These are phyloP conservation scores for Amphiura filiformis DNA, from an alignment of 35 echinoderm and acorn worm genomes.

Conservation along the genomic window DNA sequence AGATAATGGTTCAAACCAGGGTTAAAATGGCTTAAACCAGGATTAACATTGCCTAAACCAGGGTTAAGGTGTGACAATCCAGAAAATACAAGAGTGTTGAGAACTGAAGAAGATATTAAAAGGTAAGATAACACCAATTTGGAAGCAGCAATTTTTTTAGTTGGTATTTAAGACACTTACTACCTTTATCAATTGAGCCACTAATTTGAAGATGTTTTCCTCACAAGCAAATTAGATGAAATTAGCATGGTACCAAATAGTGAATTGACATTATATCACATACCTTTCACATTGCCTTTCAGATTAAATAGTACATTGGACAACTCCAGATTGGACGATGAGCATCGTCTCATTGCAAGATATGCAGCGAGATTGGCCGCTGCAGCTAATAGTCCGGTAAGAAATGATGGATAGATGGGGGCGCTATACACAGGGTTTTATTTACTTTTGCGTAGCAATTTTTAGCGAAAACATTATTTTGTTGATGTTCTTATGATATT, in stretches of 20 bases:
- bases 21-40: no score
- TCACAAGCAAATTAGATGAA: background rate
- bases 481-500: no score
- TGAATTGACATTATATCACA: no score
- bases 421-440: no score
- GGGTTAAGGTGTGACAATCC: slow-evolving; percentile 85
- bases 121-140: slow-evolving; percentile 59
- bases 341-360: slow-evolving; percentile 83
- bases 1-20: slow-evolving; percentile 7
- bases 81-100: slow-evolving; percentile 60
- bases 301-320: slow-evolving; percentile 87
- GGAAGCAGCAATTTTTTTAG: no score
- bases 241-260: background rate
- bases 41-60: no score
- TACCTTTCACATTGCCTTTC: no score
- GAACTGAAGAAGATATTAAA: slow-evolving; percentile 74
- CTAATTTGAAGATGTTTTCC: background rate
- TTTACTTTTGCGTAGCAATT: no score
- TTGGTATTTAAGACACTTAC: background rate
- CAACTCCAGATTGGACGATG: slow-evolving; percentile 87
- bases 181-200: background rate
- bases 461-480: no score
- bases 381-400: slow-evolving; percentile 71
- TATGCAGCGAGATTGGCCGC: slow-evolving; percentile 85
- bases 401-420: slow-evolving; percentile 20